Percentiles rank a stretch among this genome's conserved stretches.
These are phyloP conservation scores for Brachyalestes nurse DNA, from an alignment of 2,797 vertebrate species.

Conservation along the genomic window DNA sequence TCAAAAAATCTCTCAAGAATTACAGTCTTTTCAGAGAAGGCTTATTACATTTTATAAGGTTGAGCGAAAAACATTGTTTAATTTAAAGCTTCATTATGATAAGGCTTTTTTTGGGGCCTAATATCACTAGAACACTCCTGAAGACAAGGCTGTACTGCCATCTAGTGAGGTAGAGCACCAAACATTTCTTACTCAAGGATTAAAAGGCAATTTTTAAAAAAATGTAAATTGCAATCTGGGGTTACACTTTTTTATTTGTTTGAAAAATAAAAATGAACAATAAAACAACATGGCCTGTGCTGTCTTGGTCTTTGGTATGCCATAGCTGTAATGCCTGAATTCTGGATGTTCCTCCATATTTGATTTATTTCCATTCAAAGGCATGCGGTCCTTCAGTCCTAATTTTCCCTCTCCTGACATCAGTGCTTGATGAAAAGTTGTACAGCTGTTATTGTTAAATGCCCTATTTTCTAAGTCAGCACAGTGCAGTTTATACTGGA, in stretches of 20 bases:
- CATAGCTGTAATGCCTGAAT: background rate
- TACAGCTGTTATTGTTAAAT: too few species aligned
- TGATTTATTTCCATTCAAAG: too few species aligned
- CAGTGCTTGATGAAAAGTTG: too few species aligned
- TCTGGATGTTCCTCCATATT: too few species aligned
- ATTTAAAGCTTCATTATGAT: background rate
- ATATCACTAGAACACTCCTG: background rate
- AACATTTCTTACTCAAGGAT: background rate
- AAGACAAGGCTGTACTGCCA: background rate
- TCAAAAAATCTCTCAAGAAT: background rate
- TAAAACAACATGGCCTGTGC: background rate
- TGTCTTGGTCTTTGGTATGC: background rate
- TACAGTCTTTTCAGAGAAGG: background rate
- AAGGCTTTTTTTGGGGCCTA: background rate
- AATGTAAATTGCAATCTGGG: too few species aligned
- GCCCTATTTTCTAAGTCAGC: too few species aligned
- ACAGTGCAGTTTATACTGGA: too few species aligned
- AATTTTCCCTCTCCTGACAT: too few species aligned
- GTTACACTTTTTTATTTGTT: background rate
- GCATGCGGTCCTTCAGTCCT: too few species aligned
- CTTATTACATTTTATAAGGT: background rate
- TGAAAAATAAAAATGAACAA: background rate
- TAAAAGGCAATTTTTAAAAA: background rate
- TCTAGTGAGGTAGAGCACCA: constrained; percentile 2
- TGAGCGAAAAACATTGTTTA: background rate